Evolutionary conservation across 2,888 invertebrate genomes (phyloP).

Genomic region (Calliphora vomitoria): DNA sequence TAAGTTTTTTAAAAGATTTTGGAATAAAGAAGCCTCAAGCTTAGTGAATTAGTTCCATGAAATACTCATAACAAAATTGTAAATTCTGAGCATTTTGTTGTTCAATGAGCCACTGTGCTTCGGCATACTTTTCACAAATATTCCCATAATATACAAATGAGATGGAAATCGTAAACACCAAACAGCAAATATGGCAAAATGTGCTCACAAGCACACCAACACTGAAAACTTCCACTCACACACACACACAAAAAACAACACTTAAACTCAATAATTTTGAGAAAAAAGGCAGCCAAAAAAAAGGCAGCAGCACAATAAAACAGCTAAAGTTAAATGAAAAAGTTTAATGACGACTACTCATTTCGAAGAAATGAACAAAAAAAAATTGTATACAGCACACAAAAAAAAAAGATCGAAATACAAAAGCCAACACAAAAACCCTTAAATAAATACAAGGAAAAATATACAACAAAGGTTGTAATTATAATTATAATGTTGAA

Average conservation of each 20-base stretch:
- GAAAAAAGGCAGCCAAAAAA: not conserved
- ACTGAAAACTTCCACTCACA: not conserved
- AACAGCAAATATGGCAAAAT: not conserved
- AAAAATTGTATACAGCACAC: not conserved
- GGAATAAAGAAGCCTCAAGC: no score
- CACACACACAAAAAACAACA: not conserved
- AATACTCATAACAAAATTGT: no score
- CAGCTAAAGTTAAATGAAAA: slow-evolving; percentile 17
- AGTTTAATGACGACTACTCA: slow-evolving; percentile 22
- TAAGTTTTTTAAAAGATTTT: no score
- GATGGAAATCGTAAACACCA: not conserved
- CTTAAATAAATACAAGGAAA: slow-evolving; percentile 19
- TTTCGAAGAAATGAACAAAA: not conserved
- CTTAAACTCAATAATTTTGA: slow-evolving; percentile 3
- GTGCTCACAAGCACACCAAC: not conserved
- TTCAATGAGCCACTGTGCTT: not conserved
- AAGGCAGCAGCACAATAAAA: not conserved
- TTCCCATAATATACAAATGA: not conserved
- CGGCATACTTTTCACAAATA: not conserved
- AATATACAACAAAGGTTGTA: slow-evolving; percentile 36
- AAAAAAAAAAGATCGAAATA: not conserved
- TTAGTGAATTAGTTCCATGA: no score
- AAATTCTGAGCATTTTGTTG: not conserved
- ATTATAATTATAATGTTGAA: slow-evolving; percentile 21
- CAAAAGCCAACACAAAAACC: slow-evolving; percentile 33